Percentiles rank a stretch among this genome's conserved stretches.
Conservation (phyloP, 2,113 vertebrate genomes). For the Hemibagrus wyckioides region DNA sequence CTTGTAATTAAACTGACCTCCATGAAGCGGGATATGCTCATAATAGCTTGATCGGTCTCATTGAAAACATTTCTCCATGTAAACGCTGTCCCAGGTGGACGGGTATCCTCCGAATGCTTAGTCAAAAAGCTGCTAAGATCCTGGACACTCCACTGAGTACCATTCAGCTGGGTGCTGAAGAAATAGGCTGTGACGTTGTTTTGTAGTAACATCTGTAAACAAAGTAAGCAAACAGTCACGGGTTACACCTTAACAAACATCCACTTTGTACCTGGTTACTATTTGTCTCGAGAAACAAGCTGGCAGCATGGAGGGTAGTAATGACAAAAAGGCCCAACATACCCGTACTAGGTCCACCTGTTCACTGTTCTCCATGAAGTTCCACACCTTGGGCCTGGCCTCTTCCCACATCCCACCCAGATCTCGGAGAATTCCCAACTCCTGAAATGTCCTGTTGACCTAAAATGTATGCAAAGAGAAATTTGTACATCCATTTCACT, state of each 20-base stretch:
- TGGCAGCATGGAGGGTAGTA: not conserved
- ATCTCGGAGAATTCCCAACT: conserved; percentile 89
- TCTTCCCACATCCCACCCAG: conserved; percentile 95
- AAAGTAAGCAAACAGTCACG: not conserved
- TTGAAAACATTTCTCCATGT: conserved; percentile 94
- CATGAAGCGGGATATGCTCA: conserved; percentile 92
- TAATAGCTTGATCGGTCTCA: conserved; percentile 87
- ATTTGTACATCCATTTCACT: not conserved
- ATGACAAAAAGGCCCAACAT: conserved; percentile 50
- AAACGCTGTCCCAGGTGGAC: conserved; percentile 64
- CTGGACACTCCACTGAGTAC: conserved; percentile 82
- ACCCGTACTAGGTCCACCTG: conserved; percentile 92
- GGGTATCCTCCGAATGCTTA: conserved; percentile 71
- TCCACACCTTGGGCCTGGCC: conserved; percentile 87
- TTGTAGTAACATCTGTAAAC: conserved; percentile 79
- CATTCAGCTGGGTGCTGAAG: conserved; percentile 73
- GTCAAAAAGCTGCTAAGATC: conserved; percentile 83
- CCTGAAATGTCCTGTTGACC: conserved; percentile 97
- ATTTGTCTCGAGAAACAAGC: not conserved
- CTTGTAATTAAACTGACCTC: conserved; percentile 76
- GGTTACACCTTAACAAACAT: not conserved
- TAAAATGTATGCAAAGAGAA: conserved; percentile 55
- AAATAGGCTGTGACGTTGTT: conserved; percentile 75
- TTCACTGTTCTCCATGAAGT: conserved; percentile 89
- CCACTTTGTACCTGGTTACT: not conserved